Conservation (phyloP, 2,797 vertebrate genomes). For the Bufotes viridis region DNA sequence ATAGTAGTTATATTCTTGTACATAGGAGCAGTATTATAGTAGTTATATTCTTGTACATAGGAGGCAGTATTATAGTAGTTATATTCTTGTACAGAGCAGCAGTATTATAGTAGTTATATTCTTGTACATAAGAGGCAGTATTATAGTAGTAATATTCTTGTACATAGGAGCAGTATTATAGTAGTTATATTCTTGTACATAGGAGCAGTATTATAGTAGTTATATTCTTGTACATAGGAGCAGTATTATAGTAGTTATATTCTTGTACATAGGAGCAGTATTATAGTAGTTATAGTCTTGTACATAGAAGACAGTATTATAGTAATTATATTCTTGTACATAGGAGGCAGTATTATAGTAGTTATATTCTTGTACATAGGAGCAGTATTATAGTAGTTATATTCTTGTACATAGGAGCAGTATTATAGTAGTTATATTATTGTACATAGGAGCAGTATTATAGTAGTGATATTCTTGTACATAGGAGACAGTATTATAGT, state of each 20-base stretch:
- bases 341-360: not conserved
- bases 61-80: slow-evolving; percentile 1
- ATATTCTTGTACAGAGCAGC: slow-evolving; percentile 4
- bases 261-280: slow-evolving; percentile 1
- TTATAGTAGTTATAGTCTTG: slow-evolving; percentile 24
- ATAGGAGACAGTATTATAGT: not conserved
- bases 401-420: slow-evolving; percentile 5
- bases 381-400: slow-evolving; percentile 4
- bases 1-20: slow-evolving; percentile 16
- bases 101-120: slow-evolving; percentile 15
- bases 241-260: slow-evolving; percentile 18
- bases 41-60: slow-evolving; percentile 4
- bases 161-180: not conserved
- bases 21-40: slow-evolving; percentile 10
- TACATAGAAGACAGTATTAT: slow-evolving; percentile 5
- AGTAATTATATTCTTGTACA: slow-evolving; percentile 1
- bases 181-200: not conserved
- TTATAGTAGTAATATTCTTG: slow-evolving; percentile 8
- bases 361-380: not conserved
- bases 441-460: not conserved
- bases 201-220: not conserved
- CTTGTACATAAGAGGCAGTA: not conserved
- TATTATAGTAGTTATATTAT: slow-evolving; percentile 5
- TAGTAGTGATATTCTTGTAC: slow-evolving; percentile 3
- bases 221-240: slow-evolving; percentile 3